Conservation (phyloP, 1,140 invertebrate species). For the Pachyrhynchus sulphureomaculatus region DNA sequence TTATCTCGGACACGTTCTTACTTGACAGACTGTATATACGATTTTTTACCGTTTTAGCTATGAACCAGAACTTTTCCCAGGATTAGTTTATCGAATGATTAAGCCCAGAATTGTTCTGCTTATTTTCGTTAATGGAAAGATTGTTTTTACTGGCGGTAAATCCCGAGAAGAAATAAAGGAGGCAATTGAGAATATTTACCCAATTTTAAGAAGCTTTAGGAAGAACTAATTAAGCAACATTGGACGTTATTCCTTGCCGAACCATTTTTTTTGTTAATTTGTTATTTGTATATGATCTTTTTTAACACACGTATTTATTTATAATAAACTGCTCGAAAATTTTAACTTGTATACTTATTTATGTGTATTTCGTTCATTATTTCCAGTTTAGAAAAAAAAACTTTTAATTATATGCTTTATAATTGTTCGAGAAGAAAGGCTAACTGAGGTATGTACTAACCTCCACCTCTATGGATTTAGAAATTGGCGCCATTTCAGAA, state of each 20-base stretch:
- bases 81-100: constrained; percentile 98
- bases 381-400: no score
- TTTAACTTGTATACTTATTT: no score
- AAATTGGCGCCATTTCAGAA: no score
- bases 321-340: no score
- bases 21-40: no score
- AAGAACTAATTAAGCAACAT: constrained; percentile 58
- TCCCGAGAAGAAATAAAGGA: constrained; percentile 97
- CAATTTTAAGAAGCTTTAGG: constrained; percentile 98
- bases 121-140: constrained; percentile 98
- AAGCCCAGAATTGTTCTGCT: constrained; percentile 97
- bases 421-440: no score
- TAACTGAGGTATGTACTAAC: no score
- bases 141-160: constrained; percentile 98
- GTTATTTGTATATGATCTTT: background rate
- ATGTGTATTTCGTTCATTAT: no score
- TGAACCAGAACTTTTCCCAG: constrained; percentile 94
- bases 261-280: background rate
- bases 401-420: no score
- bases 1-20: no score
- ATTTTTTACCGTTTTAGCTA: constrained; percentile 99
- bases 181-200: constrained; percentile 99
- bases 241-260: background rate
- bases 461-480: no score
- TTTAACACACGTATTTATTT: background rate